These are phyloP conservation scores for Musca domestica DNA, from an alignment of 1,140 invertebrate species.

Conservation along the genomic window DNA sequence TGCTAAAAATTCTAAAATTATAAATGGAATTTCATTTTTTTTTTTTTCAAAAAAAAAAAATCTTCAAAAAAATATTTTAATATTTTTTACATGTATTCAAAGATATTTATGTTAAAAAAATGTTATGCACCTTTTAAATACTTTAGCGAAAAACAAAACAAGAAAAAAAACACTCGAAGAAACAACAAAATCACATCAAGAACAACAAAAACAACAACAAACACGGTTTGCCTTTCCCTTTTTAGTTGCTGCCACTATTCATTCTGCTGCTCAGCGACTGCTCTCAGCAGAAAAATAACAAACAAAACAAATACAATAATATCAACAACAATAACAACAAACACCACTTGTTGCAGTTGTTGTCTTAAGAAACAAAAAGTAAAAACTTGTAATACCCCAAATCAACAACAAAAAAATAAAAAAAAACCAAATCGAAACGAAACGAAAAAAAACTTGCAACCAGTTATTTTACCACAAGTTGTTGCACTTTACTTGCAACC, in stretches of 20 bases:
- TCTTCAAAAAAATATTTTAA: too few species aligned
- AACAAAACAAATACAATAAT: neutral
- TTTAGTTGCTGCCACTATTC: neutral
- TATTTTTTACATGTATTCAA: too few species aligned
- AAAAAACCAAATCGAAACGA: neutral
- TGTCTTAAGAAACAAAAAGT: neutral
- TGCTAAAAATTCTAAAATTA: too few species aligned
- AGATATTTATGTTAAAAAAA: too few species aligned
- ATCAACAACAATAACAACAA: conserved; percentile 2
- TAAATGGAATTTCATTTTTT: too few species aligned
- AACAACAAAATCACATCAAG: too few species aligned
- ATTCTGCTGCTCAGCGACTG: neutral
- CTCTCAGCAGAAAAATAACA: neutral
- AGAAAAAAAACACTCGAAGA: too few species aligned
- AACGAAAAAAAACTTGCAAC: conserved; percentile 1
- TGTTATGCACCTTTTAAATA: too few species aligned
- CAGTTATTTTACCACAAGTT: conserved; percentile 20
- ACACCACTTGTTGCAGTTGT: neutral
- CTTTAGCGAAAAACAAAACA: too few species aligned
- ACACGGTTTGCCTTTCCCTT: conserved; percentile 13
- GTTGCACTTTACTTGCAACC: conserved; percentile 10
- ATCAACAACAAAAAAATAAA: neutral
- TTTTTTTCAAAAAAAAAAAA: too few species aligned
- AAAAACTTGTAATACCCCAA: conserved; percentile 19
- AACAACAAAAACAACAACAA: neutral